Evolutionary conservation across 2,888 invertebrate genomes (phyloP), one percentile per base, ranked within the genome.

Genomic region (Myathropa florea): DNA sequence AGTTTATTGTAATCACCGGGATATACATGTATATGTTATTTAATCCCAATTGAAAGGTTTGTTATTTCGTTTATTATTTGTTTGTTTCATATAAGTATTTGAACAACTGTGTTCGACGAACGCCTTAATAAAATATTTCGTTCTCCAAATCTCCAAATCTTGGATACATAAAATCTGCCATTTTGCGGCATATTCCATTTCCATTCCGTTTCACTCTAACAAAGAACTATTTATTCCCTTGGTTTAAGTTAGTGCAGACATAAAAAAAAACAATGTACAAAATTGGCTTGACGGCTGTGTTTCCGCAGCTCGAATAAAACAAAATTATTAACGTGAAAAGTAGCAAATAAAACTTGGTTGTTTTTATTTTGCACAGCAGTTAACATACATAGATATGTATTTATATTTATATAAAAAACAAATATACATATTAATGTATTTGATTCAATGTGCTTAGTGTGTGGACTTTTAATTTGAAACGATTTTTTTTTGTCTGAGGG

Each of bases 141-240:
- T 65, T 64, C 71, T 78, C 67, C 63, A 67, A 85, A 85, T 64
- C 71, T 78, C 67, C 63, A 67, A 85, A 85, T 70, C 53, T 65
- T 68, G 73, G 86, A 79, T 86, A 86, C 83, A 86, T 87, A 83
- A 83, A 87, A 76, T 83, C 87, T 87, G 87, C 87, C 87, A 87
- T 87, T 87, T 87, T 87, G 87, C 87, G 87, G 87, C 87, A 83
- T 79, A 83, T 83, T 83, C 76, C 87, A 68, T 83, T 86, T 67
- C 78, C 83, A 87, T 83, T 87, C 59, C 83, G 87, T 87, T 87
- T 76, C 87, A 63, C 79, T 86, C 83, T 72, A 87, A 87, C 87
- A 87, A 87, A 87, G 87, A 87, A 87, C 83, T 76, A 79, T 59
- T 68, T 76, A 60, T 73, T 86, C 64, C 78, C 77, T 86, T 65